A percentile compares a stretch with the other conserved stretches of the same genome.
Evolutionary conservation across 2,113 vertebrate genomes (phyloP).

Genomic region (Brienomyrus brachyistius): DNA sequence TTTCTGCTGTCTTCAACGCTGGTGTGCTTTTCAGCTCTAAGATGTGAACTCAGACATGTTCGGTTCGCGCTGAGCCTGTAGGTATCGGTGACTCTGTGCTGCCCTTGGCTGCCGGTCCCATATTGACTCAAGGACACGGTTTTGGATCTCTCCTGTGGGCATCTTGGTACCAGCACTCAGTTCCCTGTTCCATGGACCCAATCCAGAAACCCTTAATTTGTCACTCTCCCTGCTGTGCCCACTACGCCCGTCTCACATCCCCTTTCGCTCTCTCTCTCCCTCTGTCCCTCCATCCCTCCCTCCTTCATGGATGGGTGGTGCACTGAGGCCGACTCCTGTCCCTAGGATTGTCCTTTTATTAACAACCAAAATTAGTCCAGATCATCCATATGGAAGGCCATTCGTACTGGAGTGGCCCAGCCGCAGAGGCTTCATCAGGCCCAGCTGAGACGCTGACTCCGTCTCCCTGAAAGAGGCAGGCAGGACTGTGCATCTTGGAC

Average conservation of each 20-base stretch:
- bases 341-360: neutral
- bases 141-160: neutral
- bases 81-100: neutral
- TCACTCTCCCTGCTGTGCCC: neutral
- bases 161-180: neutral
- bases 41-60: neutral
- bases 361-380: neutral
- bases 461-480: neutral
- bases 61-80: neutral
- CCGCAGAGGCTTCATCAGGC: neutral
- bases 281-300: neutral
- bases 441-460: neutral
- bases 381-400: neutral
- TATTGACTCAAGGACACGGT: constrained; percentile 26
- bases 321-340: neutral
- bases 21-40: neutral
- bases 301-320: neutral
- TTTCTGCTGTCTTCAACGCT: neutral
- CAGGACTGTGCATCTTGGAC: neutral
- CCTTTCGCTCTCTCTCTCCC: neutral
- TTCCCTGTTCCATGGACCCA: neutral
- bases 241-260: neutral
- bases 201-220: neutral
- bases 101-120: neutral
- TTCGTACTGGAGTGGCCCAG: neutral